These are phyloP conservation scores for Smittia aterrima DNA, from an alignment of 2,888 invertebrate genomes.

Conservation along the genomic window DNA sequence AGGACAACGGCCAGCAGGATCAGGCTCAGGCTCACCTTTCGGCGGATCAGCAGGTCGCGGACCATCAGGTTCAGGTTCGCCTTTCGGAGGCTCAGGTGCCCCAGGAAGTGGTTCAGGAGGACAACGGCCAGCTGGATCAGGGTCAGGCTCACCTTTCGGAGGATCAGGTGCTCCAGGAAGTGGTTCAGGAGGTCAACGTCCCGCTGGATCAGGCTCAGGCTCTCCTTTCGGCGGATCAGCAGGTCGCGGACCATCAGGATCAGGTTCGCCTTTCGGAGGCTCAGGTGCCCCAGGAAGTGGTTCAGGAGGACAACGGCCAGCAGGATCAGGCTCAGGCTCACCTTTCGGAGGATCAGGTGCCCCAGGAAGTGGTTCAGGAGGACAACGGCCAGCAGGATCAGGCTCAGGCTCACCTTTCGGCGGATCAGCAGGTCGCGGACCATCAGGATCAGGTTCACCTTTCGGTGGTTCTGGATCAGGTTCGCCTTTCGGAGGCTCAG, in stretches of 20 bases:
- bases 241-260: slow-evolving; percentile 42
- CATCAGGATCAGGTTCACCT: slow-evolving; percentile 41
- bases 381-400: slow-evolving; percentile 46
- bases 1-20: slow-evolving; percentile 9
- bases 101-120: neutral
- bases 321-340: slow-evolving; percentile 42
- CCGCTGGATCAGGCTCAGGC: slow-evolving; percentile 43
- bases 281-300: slow-evolving; percentile 44
- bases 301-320: slow-evolving; percentile 44
- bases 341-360: slow-evolving; percentile 43
- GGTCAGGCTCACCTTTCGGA: slow-evolving; percentile 46
- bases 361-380: slow-evolving; percentile 43
- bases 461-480: neutral
- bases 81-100: slow-evolving; percentile 42
- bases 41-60: too few species aligned
- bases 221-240: slow-evolving; percentile 36
- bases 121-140: slow-evolving; percentile 24
- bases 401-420: slow-evolving; percentile 48
- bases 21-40: slow-evolving; percentile 44
- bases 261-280: slow-evolving; percentile 42
- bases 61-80: slow-evolving; percentile 35
- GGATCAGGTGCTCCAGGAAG: slow-evolving; percentile 46
- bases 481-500: slow-evolving; percentile 42
- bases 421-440: slow-evolving; percentile 44
- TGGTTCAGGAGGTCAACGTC: slow-evolving; percentile 42